Percentiles rank a stretch among this genome's conserved stretches.
Conservation (phyloP, 2,888 invertebrate species). For the Chloromyia formosa region DNA sequence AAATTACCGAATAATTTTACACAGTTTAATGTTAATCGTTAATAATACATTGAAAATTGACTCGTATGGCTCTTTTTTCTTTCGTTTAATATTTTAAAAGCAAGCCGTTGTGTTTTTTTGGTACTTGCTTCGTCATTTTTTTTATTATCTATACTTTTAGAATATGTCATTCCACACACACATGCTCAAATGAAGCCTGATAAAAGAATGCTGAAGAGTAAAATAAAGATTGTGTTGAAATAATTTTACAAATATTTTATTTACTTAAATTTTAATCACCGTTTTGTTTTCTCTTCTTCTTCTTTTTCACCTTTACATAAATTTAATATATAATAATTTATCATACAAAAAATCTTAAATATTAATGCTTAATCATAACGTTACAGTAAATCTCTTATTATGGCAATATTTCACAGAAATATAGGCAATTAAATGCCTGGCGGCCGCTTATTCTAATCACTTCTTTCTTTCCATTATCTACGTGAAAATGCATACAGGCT, state of each 20-base stretch:
- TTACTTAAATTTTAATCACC: conserved; percentile 25
- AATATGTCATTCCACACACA: not conserved
- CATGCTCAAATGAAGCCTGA: not conserved
- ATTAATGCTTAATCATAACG: conserved; percentile 25
- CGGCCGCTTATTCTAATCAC: conserved; percentile 20
- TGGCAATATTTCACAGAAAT: conserved; percentile 44
- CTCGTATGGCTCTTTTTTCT: not conserved
- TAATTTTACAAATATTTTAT: conserved; percentile 1
- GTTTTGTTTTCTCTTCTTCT: conserved; percentile 6
- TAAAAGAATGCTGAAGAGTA: not conserved
- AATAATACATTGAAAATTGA: conserved; percentile 21
- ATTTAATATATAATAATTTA: conserved; percentile 23
- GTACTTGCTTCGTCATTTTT: not conserved
- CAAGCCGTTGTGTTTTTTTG: not conserved
- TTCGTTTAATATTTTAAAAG: not conserved
- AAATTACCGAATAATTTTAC: too few species aligned
- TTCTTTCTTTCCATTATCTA: not conserved
- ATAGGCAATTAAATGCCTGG: conserved; percentile 27
- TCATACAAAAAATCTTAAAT: conserved; percentile 34
- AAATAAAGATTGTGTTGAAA: not conserved
- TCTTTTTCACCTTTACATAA: not conserved
- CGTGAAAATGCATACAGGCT: not conserved
- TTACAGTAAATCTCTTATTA: conserved; percentile 20
- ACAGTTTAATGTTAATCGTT: not conserved
- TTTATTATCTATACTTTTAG: conserved; percentile 25